These are phyloP conservation scores for Lacerta viridis DNA, from an alignment of 2,797 vertebrate genomes.

Conservation along the genomic window DNA sequence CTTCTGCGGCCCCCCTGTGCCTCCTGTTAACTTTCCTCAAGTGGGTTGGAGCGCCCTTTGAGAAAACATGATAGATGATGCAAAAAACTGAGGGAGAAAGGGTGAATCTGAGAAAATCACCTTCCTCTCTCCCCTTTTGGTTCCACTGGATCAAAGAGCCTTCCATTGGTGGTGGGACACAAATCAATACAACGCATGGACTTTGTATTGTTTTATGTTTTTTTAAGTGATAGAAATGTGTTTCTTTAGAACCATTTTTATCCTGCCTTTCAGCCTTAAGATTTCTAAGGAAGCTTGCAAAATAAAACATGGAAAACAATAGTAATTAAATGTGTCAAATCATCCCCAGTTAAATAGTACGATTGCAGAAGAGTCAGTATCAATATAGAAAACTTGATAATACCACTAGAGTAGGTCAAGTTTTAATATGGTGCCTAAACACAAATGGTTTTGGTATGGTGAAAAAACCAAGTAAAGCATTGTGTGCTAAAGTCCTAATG, in stretches of 20 bases:
- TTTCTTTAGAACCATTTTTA: background rate
- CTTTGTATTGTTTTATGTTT: conserved; percentile 9
- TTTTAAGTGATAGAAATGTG: background rate
- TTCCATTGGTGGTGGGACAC: background rate
- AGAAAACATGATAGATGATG: background rate
- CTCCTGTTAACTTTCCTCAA: background rate
- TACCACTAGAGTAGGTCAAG: background rate
- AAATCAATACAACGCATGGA: too few species aligned
- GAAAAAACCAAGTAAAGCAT: background rate
- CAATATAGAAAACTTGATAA: conserved; percentile 9
- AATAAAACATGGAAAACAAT: background rate
- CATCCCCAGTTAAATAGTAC: conserved; percentile 44
- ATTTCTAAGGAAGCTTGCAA: background rate
- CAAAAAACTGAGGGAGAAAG: background rate
- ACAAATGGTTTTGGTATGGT: background rate
- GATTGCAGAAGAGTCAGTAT: background rate
- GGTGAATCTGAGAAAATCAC: background rate
- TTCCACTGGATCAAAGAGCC: background rate
- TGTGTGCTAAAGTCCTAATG: too few species aligned
- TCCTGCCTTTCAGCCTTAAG: background rate
- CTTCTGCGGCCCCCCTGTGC: background rate
- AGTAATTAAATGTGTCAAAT: background rate
- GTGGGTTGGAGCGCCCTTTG: background rate
- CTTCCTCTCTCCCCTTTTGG: background rate
- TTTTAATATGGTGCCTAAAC: background rate